A percentile compares a stretch with the other conserved stretches of the same genome.
Evolutionary conservation across 2,888 invertebrate genomes (phyloP).

Genomic region (Lydus trimaculatus): DNA sequence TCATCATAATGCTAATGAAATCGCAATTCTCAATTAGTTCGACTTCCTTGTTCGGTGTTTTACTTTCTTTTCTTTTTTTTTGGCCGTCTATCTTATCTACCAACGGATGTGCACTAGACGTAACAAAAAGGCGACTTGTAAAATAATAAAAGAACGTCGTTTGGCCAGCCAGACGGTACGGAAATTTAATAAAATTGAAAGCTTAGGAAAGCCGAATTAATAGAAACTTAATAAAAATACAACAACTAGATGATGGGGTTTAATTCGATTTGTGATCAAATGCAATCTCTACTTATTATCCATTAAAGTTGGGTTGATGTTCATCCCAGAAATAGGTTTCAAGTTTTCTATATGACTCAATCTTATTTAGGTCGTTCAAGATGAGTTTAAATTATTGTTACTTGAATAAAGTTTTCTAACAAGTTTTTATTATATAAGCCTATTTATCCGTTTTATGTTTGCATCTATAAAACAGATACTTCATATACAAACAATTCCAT

Average conservation of each 20-base stretch:
- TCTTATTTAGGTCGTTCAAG: not conserved
- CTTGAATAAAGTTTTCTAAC: not conserved
- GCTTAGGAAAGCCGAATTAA: not conserved
- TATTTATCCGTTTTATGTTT: not conserved
- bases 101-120: no score
- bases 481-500: not conserved
- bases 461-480: not conserved
- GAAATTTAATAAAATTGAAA: slow-evolving; percentile 7
- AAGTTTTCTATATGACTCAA: not conserved
- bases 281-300: not conserved
- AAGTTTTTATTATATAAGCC: not conserved
- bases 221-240: not conserved
- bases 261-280: not conserved
- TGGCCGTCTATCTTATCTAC: not conserved
- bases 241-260: not conserved
- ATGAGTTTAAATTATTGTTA: not conserved
- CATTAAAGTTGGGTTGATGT: not conserved
- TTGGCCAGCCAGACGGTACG: not conserved
- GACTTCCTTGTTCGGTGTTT: not conserved
- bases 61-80: not conserved
- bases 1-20: not conserved
- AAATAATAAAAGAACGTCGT: not conserved
- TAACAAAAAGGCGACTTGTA: not conserved
- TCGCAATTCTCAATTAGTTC: not conserved
- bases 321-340: not conserved